phyloP scores from a whole-genome alignment of 1,140 invertebrate species.

The Mercenaria mercenaria region DNA sequence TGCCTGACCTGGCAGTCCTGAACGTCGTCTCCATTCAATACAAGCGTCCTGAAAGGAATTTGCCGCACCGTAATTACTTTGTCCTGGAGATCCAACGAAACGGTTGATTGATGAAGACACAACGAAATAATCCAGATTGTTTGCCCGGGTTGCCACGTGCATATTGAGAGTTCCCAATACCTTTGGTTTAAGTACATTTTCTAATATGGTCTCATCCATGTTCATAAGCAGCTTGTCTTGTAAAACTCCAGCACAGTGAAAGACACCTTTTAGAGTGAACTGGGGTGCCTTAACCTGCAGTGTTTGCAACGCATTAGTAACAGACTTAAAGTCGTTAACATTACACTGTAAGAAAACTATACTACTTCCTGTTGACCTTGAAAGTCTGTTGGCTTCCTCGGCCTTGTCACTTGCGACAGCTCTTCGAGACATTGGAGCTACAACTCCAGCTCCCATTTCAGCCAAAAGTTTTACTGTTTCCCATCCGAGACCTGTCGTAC shows the following conservation, averaged over 20 bases:
- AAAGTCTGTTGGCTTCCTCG: conserved; percentile 63
- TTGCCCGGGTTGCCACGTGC: conserved; percentile 64
- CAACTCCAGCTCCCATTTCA: conserved; percentile 71
- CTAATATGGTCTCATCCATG: not conserved
- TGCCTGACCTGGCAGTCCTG: conserved; percentile 53
- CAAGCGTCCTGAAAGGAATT: conserved; percentile 66
- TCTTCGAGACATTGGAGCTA: conserved; percentile 73
- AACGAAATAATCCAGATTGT: conserved; percentile 65
- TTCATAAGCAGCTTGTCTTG: not conserved
- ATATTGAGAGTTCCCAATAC: conserved; percentile 71
- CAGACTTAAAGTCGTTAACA: conserved; percentile 37
- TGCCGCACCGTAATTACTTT: conserved; percentile 66
- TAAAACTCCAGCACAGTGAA: conserved; percentile 76
- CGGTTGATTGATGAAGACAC: conserved; percentile 65
- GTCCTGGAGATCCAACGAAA: conserved; percentile 59
- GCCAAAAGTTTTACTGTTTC: conserved; percentile 74
- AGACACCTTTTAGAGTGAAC: conserved; percentile 63
- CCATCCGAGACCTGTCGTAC: conserved; percentile 81
- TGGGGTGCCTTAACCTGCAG: not conserved
- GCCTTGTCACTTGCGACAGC: conserved; percentile 30
- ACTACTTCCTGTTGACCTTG: conserved; percentile 31
- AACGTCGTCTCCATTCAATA: conserved; percentile 44
- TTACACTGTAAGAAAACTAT: conserved; percentile 69
- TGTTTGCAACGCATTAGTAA: not conserved
- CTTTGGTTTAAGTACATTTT: conserved; percentile 22